These are phyloP conservation scores for Rhinichthys osculus DNA, from an alignment of 2,797 vertebrate genomes.

Conservation along the genomic window DNA sequence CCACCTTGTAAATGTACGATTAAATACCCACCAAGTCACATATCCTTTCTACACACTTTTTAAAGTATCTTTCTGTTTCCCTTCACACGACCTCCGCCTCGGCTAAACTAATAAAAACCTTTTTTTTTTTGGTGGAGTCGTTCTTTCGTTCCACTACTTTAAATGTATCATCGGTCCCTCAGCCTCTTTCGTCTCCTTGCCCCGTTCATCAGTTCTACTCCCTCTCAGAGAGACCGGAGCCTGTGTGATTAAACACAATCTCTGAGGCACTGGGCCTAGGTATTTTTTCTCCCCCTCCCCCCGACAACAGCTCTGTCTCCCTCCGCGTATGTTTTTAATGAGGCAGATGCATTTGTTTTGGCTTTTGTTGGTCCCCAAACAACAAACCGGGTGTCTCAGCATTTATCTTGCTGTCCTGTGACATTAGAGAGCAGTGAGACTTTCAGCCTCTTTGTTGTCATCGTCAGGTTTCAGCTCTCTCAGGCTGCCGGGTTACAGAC, in stretches of 20 bases:
- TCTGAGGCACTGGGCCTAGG: neutral
- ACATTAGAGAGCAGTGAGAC: slow-evolving; percentile 34
- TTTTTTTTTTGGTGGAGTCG: neutral
- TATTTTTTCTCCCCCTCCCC: neutral
- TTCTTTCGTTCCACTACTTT: slow-evolving; percentile 5
- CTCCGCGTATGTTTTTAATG: slow-evolving; percentile 12
- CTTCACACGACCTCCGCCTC: neutral
- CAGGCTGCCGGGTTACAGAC: neutral
- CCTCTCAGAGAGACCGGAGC: neutral
- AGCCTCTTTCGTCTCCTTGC: neutral
- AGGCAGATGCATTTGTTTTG: slow-evolving; percentile 47
- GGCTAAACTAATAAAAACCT: neutral
- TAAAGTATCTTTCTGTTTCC: slow-evolving; percentile 3
- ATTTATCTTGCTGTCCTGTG: slow-evolving; percentile 31
- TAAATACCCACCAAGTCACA: neutral
- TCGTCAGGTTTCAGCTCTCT: slow-evolving; percentile 34
- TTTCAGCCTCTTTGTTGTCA: slow-evolving; percentile 19
- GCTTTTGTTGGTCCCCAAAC: slow-evolving; percentile 25
- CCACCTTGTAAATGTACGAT: slow-evolving; percentile 25
- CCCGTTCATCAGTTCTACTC: slow-evolving; percentile 24
- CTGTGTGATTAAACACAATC: neutral
- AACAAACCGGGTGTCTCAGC: slow-evolving; percentile 14
- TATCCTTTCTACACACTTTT: neutral
- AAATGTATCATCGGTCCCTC: neutral
- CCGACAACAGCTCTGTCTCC: neutral